These are phyloP conservation scores for Pitangus sulphuratus DNA, from an alignment of 2,797 vertebrate genomes.

Conservation along the genomic window DNA sequence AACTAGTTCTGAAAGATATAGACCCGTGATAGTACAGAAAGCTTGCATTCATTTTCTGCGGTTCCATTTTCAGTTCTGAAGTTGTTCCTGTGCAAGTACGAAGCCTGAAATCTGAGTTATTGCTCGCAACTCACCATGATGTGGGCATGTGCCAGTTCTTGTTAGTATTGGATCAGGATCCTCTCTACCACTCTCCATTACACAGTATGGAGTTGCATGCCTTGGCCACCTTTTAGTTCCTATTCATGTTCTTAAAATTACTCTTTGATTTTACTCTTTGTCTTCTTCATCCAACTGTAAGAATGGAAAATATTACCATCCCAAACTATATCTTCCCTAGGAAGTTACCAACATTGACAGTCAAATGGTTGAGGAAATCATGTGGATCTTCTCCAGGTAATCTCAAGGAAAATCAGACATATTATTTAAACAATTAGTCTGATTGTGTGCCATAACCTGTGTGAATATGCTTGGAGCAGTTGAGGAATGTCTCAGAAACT, in stretches of 20 bases:
- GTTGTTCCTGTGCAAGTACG: neutral
- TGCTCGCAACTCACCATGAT: neutral
- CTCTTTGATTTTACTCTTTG: neutral
- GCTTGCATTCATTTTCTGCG: neutral
- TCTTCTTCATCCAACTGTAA: neutral
- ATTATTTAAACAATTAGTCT: neutral
- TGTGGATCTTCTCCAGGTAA: neutral
- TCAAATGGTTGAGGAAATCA: neutral
- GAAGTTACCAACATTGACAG: neutral
- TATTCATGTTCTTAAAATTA: neutral
- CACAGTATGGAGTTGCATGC: rapidly evolving
- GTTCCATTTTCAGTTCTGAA: neutral
- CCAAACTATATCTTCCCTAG: neutral
- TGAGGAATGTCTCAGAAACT: neutral
- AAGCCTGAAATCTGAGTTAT: neutral
- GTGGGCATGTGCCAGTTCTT: neutral
- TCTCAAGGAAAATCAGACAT: neutral
- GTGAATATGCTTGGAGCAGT: neutral
- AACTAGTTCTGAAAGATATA: neutral
- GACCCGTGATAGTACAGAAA: neutral
- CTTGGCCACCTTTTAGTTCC: neutral
- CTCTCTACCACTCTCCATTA: neutral
- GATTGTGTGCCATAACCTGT: neutral
- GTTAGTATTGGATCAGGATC: neutral
- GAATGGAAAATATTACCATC: neutral